These are phyloP conservation scores for Tarsius wallacei DNA, from an alignment of 2,797 vertebrate species.

Conservation along the genomic window DNA sequence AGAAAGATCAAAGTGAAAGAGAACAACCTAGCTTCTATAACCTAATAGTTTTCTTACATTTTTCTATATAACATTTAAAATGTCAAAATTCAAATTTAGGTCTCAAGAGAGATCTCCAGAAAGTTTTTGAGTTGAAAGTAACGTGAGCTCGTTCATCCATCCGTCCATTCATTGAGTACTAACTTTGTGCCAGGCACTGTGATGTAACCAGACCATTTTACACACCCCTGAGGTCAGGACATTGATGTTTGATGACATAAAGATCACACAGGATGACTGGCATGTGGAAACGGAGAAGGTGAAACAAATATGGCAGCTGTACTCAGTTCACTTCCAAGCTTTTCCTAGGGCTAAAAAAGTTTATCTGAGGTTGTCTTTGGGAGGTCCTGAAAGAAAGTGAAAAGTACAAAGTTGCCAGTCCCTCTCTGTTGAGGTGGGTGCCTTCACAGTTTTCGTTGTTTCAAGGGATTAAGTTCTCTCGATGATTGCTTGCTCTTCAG, in stretches of 20 bases:
- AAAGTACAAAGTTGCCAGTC: accelerated
- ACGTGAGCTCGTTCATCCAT: neutral
- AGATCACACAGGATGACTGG: neutral
- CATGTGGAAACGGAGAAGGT: neutral
- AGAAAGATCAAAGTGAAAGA: neutral
- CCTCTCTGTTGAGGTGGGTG: neutral
- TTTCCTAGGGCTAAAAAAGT: neutral
- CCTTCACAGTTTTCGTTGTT: neutral
- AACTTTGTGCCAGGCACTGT: neutral
- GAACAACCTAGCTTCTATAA: neutral
- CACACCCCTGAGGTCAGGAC: neutral
- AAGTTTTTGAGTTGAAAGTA: neutral
- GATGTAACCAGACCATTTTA: neutral
- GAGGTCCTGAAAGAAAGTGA: neutral
- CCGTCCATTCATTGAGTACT: neutral
- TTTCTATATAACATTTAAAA: neutral
- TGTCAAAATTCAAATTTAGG: neutral
- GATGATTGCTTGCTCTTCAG: neutral
- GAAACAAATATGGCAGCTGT: neutral
- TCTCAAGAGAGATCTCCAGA: neutral
- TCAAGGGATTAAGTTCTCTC: neutral
- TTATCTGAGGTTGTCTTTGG: conserved; percentile 10
- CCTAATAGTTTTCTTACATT: neutral
- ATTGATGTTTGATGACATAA: neutral
- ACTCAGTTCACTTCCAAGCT: conserved; percentile 10